Percentiles rank a stretch among this genome's conserved stretches.
Conservation (phyloP, 2,113 vertebrate species). For the Trichechus manatus region DNA sequence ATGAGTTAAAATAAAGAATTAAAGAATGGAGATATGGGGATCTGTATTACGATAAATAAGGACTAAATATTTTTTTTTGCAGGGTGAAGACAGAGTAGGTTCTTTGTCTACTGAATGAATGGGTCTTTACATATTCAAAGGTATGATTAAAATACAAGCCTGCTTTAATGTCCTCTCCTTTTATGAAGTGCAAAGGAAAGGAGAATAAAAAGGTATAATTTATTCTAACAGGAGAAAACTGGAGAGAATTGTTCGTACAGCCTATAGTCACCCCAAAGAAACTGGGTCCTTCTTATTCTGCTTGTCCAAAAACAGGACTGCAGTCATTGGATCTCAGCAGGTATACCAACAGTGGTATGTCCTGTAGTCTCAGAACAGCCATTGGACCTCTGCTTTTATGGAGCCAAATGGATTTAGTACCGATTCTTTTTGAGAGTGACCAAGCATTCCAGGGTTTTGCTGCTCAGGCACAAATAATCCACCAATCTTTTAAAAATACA, state of each 20-base stretch:
- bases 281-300: not conserved
- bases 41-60: not conserved
- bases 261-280: not conserved
- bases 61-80: conserved; percentile 17
- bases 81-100: not conserved
- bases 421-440: not conserved
- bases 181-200: conserved; percentile 1
- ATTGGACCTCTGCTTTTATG: not conserved
- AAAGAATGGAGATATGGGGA: not conserved
- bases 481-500: not conserved
- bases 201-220: not conserved
- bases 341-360: not conserved
- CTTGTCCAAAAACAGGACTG: not conserved
- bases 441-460: not conserved
- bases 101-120: not conserved
- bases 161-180: not conserved
- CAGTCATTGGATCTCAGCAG: not conserved
- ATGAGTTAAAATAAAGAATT: conserved; percentile 19
- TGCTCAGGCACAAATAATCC: not conserved
- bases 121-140: not conserved
- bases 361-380: not conserved
- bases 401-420: not conserved
- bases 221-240: not conserved
- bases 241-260: not conserved
- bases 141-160: not conserved